Base-by-base conservation (phyloP, 2,113 vertebrate species). In the Anas platyrhynchos region DNA sequence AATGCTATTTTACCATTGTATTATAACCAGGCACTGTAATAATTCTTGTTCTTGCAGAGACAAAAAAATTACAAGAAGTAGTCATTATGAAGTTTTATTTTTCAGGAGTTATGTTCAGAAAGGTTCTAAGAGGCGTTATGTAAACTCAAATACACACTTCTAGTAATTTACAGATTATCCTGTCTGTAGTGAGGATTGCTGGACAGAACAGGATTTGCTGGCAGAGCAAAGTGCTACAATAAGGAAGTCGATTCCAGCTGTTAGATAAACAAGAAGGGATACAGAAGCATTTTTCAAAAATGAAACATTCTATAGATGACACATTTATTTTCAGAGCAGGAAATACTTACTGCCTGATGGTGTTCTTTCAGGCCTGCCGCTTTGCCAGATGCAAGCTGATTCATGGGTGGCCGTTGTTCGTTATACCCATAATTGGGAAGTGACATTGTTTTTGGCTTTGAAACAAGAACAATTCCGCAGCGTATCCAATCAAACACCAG, bases 1-100 rank as follows among this genome's bases (percentile, higher is more conserved):
- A 52, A 29, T 3, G 6, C 29, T 16, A 1, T 27, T 52, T 3
- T 15, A 3, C 20, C 13, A 2, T 22, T 25, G 12, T 10, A 0
- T 23, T 56, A 55, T 25, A 12, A 41, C 36, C 7, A 6, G 41
- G 32, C 20, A 4, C 31, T 20, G 38, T 3, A 55, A 29, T 59
- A 43, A 32, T 36, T 29, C 61, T 26, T 59, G 29, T 65, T 21
- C 32, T n/a, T 34, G 31, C 36, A 12, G 21, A 32, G 38, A 10
- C 13, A 36, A n/a, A 36, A n/a, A 32, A 31, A 26, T 56, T 48
- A 13, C 32, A 18, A 11, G 59, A 34, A 56, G 21, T 26, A 34
- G 55, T 12, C 16, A 41, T 32, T 52, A 62, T 3, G 36, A 14
- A 36, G 31, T 69, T 38, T 46, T 71, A 5, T 62, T 66, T 69